A percentile compares a stretch with the other conserved stretches of the same genome.
Evolutionary conservation across 2,113 vertebrate genomes (phyloP).

Genomic region (Tylochromis polylepis): DNA sequence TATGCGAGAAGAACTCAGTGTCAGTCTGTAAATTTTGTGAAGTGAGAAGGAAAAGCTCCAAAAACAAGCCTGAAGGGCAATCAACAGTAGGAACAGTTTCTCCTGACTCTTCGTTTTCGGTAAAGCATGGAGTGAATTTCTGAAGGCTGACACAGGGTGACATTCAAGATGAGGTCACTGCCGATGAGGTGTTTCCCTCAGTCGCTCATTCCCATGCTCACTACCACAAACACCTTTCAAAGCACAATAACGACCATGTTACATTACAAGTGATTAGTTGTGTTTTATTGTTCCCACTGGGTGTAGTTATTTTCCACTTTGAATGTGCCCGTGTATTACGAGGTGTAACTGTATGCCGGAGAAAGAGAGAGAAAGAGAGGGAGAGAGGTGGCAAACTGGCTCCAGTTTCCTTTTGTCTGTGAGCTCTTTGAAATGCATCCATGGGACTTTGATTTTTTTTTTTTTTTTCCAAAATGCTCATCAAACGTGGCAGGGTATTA

Average conservation of each 20-base stretch:
- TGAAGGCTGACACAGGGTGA: neutral
- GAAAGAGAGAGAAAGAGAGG: slow-evolving; percentile 16
- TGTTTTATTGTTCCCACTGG: slow-evolving; percentile 61
- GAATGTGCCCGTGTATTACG: slow-evolving; percentile 45
- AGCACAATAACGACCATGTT: slow-evolving; percentile 56
- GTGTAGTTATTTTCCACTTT: slow-evolving; percentile 51
- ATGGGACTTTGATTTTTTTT: slow-evolving; percentile 22
- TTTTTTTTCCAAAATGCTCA: slow-evolving; percentile 19
- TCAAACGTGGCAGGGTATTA: slow-evolving; percentile 44
- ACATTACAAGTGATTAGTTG: slow-evolving; percentile 49
- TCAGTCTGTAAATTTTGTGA: slow-evolving; percentile 12
- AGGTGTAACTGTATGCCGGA: slow-evolving; percentile 56
- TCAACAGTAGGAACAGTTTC: neutral
- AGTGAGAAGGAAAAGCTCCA: slow-evolving; percentile 6
- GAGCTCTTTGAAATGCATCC: slow-evolving; percentile 55
- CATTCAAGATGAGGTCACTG: slow-evolving; percentile 20
- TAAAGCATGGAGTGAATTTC: neutral
- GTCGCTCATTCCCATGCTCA: slow-evolving; percentile 3
- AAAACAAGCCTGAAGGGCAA: slow-evolving; percentile 1
- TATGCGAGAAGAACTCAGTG: neutral
- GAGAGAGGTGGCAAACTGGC: slow-evolving; percentile 51
- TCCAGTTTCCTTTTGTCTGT: slow-evolving; percentile 62
- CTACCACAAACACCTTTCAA: slow-evolving; percentile 28
- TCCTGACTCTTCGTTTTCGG: neutral
- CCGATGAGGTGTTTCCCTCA: slow-evolving; percentile 28